phyloP scores from a whole-genome alignment of 2,797 vertebrate species.

The Pipistrellus pygmaeus region DNA sequence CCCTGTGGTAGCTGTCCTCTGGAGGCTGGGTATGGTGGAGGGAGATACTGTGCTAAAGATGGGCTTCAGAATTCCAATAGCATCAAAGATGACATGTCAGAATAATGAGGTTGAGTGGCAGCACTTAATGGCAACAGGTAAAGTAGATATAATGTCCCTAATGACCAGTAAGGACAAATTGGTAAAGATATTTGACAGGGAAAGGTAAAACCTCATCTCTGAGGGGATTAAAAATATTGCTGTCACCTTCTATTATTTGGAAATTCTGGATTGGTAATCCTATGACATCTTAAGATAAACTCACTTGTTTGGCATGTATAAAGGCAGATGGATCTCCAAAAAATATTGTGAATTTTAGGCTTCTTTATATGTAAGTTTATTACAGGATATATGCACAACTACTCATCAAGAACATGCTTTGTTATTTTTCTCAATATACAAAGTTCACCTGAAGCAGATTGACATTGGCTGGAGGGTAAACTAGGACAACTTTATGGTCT shows the following conservation, averaged over 20 bases:
- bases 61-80: background rate
- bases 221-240: background rate
- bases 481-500: background rate
- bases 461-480: background rate
- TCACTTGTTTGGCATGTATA: background rate
- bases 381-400: background rate
- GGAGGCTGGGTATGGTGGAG: background rate
- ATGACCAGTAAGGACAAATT: background rate
- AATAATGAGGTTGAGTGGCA: background rate
- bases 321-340: background rate
- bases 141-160: background rate
- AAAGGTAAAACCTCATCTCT: background rate
- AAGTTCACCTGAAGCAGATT: background rate
- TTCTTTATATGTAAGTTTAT: background rate
- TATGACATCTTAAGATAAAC: background rate
- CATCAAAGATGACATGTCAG: background rate
- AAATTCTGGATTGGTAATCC: background rate
- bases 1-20: background rate
- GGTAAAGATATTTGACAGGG: background rate
- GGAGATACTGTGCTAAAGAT: background rate
- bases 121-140: background rate
- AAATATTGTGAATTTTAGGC: background rate
- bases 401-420: background rate
- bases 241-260: background rate
- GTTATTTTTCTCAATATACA: constrained; percentile 9